These are phyloP conservation scores for Prionailurus bengalensis DNA, from an alignment of 2,113 vertebrate genomes.

Conservation along the genomic window DNA sequence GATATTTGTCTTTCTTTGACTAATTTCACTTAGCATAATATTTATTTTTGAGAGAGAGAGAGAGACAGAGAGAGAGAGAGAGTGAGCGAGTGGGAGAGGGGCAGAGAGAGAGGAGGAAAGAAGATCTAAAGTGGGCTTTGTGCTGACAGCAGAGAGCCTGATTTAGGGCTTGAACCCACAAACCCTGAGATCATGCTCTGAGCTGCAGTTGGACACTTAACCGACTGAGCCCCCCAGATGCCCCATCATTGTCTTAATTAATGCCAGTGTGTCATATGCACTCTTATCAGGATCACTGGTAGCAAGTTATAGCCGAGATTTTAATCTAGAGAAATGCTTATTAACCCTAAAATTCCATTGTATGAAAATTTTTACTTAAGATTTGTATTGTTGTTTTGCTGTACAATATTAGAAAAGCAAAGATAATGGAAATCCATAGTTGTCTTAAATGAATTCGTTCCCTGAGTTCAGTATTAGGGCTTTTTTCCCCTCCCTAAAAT, in stretches of 20 bases:
- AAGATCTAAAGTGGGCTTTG: no score
- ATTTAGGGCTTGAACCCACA: no score
- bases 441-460: background rate
- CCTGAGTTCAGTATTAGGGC: background rate
- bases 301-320: background rate
- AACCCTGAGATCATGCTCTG: no score
- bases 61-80: no score
- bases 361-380: background rate
- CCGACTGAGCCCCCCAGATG: no score
- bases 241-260: background rate
- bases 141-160: no score
- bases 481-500: background rate
- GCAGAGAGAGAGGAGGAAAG: no score
- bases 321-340: background rate
- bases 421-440: background rate
- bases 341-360: background rate
- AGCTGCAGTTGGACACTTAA: no score
- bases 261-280: background rate
- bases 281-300: background rate
- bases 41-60: no score
- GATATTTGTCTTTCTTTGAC: no score
- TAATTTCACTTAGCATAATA: no score
- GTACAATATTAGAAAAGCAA: constrained; percentile 30
- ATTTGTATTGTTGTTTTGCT: background rate
- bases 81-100: accelerated